A percentile compares a stretch with the other conserved stretches of the same genome.
Conservation (phyloP, 2,113 vertebrate species). For the Hymenochirus boettgeri region DNA sequence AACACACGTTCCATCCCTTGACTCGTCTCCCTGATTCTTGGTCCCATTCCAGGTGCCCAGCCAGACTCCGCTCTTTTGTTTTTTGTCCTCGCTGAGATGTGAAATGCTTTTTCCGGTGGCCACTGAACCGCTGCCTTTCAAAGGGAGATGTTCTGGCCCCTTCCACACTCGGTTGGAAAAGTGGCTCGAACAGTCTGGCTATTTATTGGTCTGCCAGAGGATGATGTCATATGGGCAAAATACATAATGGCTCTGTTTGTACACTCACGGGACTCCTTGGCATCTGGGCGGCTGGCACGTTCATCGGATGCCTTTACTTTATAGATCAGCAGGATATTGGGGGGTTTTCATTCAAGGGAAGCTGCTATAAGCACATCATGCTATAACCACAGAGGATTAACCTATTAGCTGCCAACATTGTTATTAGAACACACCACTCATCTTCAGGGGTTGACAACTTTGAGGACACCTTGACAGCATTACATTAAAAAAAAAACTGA, state of each 20-base stretch:
- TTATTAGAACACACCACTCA: too few relatives aligned
- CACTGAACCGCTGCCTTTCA: slow-evolving; percentile 11
- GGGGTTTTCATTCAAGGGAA: background rate
- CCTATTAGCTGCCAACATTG: background rate
- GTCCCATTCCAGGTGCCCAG: slow-evolving; percentile 7
- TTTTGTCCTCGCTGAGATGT: background rate
- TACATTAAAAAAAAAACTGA: too few relatives aligned
- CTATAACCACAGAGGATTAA: background rate
- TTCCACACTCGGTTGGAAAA: background rate
- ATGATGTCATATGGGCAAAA: slow-evolving; percentile 21
- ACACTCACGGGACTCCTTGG: background rate
- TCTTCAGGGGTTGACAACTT: too few relatives aligned
- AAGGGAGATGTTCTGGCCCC: background rate
- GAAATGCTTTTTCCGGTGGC: slow-evolving; percentile 33
- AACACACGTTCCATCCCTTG: slow-evolving; percentile 1
- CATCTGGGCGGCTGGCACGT: slow-evolving; percentile 16
- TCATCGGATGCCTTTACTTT: background rate
- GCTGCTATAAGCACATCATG: background rate
- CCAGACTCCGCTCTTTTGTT: slow-evolving; percentile 19
- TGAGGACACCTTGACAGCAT: too few relatives aligned
- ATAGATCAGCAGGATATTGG: background rate
- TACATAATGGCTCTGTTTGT: background rate
- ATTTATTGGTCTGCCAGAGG: slow-evolving; percentile 28
- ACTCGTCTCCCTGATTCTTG: slow-evolving; percentile 4
- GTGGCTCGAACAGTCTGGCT: slow-evolving; percentile 24